A percentile compares a stretch with the other conserved stretches of the same genome.
Conservation (phyloP, 2,797 vertebrate genomes). For the Allenopithecus nigroviridis region DNA sequence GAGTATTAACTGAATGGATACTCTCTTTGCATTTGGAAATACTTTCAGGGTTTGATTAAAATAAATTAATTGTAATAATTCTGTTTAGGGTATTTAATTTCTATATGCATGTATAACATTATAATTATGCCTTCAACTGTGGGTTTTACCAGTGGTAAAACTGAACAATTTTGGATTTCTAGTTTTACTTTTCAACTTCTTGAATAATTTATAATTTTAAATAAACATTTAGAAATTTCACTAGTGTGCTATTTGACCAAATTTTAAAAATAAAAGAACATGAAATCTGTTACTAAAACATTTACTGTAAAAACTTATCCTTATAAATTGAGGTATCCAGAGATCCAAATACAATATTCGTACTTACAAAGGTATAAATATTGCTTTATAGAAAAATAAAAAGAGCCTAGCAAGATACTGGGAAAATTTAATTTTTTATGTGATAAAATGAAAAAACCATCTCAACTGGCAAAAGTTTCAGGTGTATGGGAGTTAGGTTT, state of each 20-base stretch:
- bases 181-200: constrained; percentile 24
- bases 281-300: background rate
- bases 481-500: background rate
- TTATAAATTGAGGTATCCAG: background rate
- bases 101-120: background rate
- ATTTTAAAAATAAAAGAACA: background rate
- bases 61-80: background rate
- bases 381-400: background rate
- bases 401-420: background rate
- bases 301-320: constrained; percentile 7
- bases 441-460: constrained; percentile 33
- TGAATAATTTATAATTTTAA: background rate
- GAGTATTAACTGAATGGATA: background rate
- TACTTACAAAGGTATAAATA: background rate
- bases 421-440: background rate
- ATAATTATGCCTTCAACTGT: constrained; percentile 5
- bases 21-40: constrained; percentile 14
- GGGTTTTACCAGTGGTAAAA: background rate
- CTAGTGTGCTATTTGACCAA: background rate
- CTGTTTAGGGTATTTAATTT: constrained; percentile 3
- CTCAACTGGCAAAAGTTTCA: constrained; percentile 5
- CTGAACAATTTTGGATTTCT: background rate
- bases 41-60: constrained; percentile 45
- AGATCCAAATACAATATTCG: background rate
- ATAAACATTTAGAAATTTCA: constrained; percentile 2